Evolutionary conservation across 2,888 invertebrate species (phyloP).

Genomic region (Drosophila longiperda): DNA sequence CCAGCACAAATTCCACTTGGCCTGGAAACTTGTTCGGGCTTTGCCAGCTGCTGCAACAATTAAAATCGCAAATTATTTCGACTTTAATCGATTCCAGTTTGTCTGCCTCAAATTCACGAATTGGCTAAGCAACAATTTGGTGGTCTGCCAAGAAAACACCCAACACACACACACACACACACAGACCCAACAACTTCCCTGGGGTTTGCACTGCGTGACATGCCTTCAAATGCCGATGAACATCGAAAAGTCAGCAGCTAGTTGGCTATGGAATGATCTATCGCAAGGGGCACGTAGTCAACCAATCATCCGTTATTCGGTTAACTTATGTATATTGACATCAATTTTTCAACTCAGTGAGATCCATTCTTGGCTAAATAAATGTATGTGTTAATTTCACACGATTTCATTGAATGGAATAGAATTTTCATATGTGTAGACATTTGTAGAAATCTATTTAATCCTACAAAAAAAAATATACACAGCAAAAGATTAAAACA

Average conservation of each 20-base stretch:
- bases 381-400: too few relatives aligned
- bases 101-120: slow-evolving; percentile 38
- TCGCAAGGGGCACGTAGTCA: slow-evolving; percentile 13
- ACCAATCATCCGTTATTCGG: slow-evolving; percentile 34
- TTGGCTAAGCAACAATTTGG: slow-evolving; percentile 50
- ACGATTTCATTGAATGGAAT: neutral
- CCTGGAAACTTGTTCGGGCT: slow-evolving; percentile 31
- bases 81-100: slow-evolving; percentile 68
- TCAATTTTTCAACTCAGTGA: slow-evolving; percentile 3
- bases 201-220: slow-evolving; percentile 59
- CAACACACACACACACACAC: slow-evolving; percentile 3
- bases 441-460: neutral
- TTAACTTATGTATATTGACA: slow-evolving; percentile 6
- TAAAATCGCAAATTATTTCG: slow-evolving; percentile 65
- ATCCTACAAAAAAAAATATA: neutral
- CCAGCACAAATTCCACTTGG: slow-evolving; percentile 2
- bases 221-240: slow-evolving; percentile 22
- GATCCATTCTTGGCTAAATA: neutral
- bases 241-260: slow-evolving; percentile 26
- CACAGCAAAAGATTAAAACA: neutral
- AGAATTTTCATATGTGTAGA: neutral
- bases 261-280: slow-evolving; percentile 21
- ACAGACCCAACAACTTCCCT: slow-evolving; percentile 20
- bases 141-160: slow-evolving; percentile 24
- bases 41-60: slow-evolving; percentile 58